These are phyloP conservation scores for Carlito syrichta DNA, from an alignment of 2,113 vertebrate species.

Conservation along the genomic window DNA sequence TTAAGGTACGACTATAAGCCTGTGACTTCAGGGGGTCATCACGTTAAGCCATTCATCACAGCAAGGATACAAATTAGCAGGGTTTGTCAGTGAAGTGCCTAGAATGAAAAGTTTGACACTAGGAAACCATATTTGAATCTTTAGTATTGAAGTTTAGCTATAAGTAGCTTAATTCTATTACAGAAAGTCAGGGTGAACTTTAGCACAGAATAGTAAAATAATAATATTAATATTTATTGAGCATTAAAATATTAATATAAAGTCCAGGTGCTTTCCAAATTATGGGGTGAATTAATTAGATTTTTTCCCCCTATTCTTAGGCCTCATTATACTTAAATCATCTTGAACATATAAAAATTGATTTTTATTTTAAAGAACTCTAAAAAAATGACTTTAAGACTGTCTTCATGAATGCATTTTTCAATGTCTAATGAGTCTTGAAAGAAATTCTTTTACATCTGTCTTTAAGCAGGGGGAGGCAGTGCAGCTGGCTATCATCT, in stretches of 20 bases:
- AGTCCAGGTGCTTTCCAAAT: neutral
- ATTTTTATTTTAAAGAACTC: slow-evolving; percentile 43
- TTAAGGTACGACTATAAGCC: neutral
- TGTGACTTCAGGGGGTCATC: neutral
- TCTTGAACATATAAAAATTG: neutral
- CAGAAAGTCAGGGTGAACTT: neutral
- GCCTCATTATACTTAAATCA: neutral
- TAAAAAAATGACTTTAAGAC: neutral
- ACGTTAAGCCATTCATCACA: neutral
- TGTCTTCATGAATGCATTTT: neutral
- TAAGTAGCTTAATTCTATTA: neutral
- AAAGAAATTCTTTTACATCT: neutral
- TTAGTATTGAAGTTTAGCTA: neutral
- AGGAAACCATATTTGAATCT: neutral
- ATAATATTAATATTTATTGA: neutral
- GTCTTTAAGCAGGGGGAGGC: neutral
- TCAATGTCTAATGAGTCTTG: neutral
- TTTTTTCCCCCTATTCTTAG: slow-evolving; percentile 24
- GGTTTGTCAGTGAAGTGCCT: neutral
- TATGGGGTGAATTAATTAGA: neutral
- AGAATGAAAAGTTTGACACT: neutral
- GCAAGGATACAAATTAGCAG: neutral
- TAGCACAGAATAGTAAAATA: neutral
- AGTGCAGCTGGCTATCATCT: neutral
- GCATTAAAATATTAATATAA: slow-evolving; percentile 1